Evolutionary conservation across 2,797 vertebrate species (phyloP).

Genomic region (Potorous gilbertii): DNA sequence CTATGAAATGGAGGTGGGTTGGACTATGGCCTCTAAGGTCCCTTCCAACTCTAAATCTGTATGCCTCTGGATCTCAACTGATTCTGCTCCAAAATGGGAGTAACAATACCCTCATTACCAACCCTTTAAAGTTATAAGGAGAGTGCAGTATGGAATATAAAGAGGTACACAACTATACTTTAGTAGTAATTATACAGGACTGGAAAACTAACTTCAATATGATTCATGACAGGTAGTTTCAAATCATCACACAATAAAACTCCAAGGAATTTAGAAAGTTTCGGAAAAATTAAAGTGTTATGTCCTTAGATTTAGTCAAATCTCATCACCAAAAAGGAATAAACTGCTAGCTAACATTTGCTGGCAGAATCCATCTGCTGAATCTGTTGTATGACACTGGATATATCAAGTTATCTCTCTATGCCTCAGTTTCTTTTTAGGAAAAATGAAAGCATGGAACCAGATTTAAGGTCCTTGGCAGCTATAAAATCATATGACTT

Average conservation of each 20-base stretch:
- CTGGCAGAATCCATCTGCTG: not conserved
- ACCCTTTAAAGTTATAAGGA: not conserved
- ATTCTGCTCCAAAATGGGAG: not conserved
- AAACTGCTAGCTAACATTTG: not conserved
- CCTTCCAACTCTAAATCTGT: not conserved
- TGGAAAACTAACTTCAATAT: not conserved
- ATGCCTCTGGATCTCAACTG: not conserved
- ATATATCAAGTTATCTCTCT: not conserved
- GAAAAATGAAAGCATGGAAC: not conserved
- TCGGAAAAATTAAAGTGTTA: not conserved
- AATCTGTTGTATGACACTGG: not conserved
- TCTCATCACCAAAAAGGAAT: not conserved
- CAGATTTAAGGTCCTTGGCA: not conserved
- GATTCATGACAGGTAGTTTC: not conserved
- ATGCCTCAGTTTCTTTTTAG: not conserved
- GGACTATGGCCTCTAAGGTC: not conserved
- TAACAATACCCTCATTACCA: not conserved
- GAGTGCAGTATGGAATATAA: not conserved
- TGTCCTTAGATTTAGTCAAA: not conserved
- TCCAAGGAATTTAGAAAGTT: conserved; percentile 12
- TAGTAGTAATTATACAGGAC: not conserved
- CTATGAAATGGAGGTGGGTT: not conserved
- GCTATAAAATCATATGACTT: not conserved
- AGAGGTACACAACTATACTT: not conserved
- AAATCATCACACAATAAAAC: not conserved